phyloP scores from a whole-genome alignment of 2,888 invertebrate genomes.

The Xestia rhomboidea region DNA sequence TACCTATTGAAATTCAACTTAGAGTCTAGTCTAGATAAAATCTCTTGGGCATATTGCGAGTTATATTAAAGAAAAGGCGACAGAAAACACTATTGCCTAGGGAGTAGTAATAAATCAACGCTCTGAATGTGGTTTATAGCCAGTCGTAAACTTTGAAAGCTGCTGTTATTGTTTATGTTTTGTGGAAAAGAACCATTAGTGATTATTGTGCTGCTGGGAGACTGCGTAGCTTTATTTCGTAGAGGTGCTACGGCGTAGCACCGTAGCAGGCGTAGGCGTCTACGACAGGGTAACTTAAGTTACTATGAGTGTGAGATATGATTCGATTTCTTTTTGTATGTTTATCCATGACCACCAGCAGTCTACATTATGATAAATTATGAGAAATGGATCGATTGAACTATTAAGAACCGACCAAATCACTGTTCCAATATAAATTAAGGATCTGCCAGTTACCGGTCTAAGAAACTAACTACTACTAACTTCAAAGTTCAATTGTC shows the following conservation, averaged over 20 bases:
- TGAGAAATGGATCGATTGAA: background rate
- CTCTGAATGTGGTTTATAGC: slow-evolving; percentile 69
- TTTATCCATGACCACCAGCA: background rate
- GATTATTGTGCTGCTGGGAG: slow-evolving; percentile 57
- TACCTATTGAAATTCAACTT: slow-evolving; percentile 54
- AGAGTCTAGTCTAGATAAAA: slow-evolving; percentile 44
- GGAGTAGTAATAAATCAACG: slow-evolving; percentile 70
- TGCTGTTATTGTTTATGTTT: slow-evolving; percentile 68
- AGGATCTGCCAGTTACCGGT: slow-evolving; percentile 23
- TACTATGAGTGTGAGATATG: background rate
- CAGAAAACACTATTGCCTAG: slow-evolving; percentile 65
- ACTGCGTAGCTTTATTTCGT: slow-evolving; percentile 35
- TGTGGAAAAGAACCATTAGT: slow-evolving; percentile 65
- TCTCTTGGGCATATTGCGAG: slow-evolving; percentile 50
- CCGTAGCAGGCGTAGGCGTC: slow-evolving; percentile 46
- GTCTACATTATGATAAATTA: slow-evolving; percentile 5
- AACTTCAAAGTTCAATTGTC: too few relatives aligned
- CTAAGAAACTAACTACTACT: too few relatives aligned
- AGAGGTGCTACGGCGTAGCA: slow-evolving; percentile 58
- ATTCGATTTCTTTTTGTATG: background rate
- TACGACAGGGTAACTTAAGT: slow-evolving; percentile 36
- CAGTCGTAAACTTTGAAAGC: slow-evolving; percentile 74
- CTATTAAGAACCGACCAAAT: background rate
- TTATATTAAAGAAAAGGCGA: slow-evolving; percentile 51
- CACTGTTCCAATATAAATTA: slow-evolving; percentile 13